Conservation (phyloP, 2,888 invertebrate species). For the Smittia aterrima region DNA sequence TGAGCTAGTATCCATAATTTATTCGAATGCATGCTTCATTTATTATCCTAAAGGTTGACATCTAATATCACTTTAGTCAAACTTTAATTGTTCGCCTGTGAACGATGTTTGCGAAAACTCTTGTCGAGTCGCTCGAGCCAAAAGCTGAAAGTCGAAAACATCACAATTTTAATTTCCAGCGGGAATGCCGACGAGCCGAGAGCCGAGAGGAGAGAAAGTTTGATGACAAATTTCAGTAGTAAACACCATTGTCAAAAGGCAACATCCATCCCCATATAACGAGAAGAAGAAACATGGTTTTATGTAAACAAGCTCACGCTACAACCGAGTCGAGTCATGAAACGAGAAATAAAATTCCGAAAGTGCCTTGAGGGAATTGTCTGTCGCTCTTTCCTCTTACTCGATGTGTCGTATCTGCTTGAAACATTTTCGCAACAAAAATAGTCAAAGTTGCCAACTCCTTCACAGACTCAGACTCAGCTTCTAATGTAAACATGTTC, state of each 20-base stretch:
- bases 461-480: too few relatives aligned
- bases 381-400: constrained; percentile 21
- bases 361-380: constrained; percentile 41
- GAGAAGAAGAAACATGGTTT: constrained; percentile 27
- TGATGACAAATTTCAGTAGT: constrained; percentile 18
- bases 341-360: constrained; percentile 36
- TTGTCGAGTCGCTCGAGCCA: background rate
- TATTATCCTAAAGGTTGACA: background rate
- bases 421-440: background rate
- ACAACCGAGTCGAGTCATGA: constrained; percentile 39
- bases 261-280: background rate
- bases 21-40: constrained; percentile 28
- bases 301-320: constrained; percentile 38
- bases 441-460: too few relatives aligned
- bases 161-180: constrained; percentile 15
- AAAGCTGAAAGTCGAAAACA: constrained; percentile 5
- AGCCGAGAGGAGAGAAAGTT: constrained; percentile 10
- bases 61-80: background rate
- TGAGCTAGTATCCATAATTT: constrained; percentile 28
- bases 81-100: constrained; percentile 9
- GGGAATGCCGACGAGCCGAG: too few relatives aligned
- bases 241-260: background rate
- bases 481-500: constrained; percentile 40
- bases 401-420: background rate
- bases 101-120: background rate